Conservation (phyloP, 2,888 invertebrate species). For the Oscheius sp. region DNA sequence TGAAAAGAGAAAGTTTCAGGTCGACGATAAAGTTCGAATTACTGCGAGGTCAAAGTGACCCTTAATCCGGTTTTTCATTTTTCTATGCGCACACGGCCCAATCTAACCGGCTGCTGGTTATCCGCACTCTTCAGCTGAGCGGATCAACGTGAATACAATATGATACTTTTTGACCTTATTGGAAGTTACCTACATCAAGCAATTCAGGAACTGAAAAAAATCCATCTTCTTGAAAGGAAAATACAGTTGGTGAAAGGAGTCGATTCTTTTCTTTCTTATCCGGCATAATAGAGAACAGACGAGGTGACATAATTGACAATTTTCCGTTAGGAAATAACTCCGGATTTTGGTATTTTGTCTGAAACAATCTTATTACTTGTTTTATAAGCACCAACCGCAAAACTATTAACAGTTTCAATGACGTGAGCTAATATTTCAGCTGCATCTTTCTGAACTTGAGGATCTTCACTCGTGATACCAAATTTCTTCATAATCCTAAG, state of each 20-base stretch:
- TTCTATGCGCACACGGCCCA: background rate
- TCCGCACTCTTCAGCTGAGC: conserved; percentile 2
- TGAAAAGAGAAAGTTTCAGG: conserved; percentile 15
- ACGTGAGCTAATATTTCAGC: conserved; percentile 10
- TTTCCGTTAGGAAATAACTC: conserved; percentile 18
- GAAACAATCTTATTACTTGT: background rate
- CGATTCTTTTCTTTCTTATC: conserved; percentile 38
- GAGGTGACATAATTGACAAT: conserved; percentile 57
- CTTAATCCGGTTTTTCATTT: background rate
- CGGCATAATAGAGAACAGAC: conserved; percentile 57
- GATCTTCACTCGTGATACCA: conserved; percentile 9
- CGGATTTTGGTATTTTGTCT: background rate
- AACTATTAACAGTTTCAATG: conserved; percentile 27
- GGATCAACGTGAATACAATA: conserved; percentile 14
- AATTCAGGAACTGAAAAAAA: conserved; percentile 59
- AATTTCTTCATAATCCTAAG: conserved; percentile 11
- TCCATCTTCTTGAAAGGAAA: conserved; percentile 63
- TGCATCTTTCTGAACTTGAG: conserved; percentile 15
- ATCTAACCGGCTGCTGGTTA: background rate
- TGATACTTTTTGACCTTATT: background rate
- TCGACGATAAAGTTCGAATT: background rate
- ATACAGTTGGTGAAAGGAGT: conserved; percentile 57
- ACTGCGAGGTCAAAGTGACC: background rate
- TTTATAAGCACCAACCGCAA: conserved; percentile 4
- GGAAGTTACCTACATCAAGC: conserved; percentile 43